Evolutionary conservation across 2,888 invertebrate genomes (phyloP).

Genomic region (Ischnura elegans): DNA sequence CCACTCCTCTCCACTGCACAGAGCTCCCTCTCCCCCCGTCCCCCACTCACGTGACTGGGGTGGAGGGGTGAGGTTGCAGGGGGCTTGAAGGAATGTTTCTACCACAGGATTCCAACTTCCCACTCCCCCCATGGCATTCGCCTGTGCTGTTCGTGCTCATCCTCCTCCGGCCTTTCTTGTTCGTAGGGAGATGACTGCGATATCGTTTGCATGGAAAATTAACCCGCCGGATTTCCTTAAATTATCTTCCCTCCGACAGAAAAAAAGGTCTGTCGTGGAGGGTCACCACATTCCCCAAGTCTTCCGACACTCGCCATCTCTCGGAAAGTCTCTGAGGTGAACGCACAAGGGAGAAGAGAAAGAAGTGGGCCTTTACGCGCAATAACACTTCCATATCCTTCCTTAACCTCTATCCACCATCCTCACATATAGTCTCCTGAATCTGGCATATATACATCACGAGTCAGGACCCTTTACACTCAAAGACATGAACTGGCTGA

Average conservation of each 20-base stretch:
- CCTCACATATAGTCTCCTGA: not conserved
- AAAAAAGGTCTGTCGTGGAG: conserved; percentile 7
- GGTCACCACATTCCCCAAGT: not conserved
- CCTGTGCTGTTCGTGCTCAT: not conserved
- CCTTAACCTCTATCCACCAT: not conserved
- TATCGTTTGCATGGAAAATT: conserved; percentile 65
- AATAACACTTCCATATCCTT: not conserved
- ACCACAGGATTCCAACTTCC: not conserved
- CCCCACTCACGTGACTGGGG: not conserved
- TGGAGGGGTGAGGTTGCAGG: not conserved
- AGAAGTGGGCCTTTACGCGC: not conserved
- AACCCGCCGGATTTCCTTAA: conserved; percentile 47
- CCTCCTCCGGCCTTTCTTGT: not conserved
- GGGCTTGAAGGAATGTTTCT: not conserved
- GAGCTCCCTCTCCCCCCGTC: too few relatives aligned
- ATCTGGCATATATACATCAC: not conserved
- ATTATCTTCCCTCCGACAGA: not conserved
- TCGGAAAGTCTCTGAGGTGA: too few relatives aligned
- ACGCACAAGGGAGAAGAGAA: not conserved
- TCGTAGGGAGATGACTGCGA: conserved; percentile 8
- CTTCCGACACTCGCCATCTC: not conserved
- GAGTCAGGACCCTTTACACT: too few relatives aligned
- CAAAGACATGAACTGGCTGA: too few relatives aligned
- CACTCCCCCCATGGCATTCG: not conserved
- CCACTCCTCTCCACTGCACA: not conserved